Conservation (phyloP, 2,888 invertebrate species). For the Ormyrus labotus region DNA sequence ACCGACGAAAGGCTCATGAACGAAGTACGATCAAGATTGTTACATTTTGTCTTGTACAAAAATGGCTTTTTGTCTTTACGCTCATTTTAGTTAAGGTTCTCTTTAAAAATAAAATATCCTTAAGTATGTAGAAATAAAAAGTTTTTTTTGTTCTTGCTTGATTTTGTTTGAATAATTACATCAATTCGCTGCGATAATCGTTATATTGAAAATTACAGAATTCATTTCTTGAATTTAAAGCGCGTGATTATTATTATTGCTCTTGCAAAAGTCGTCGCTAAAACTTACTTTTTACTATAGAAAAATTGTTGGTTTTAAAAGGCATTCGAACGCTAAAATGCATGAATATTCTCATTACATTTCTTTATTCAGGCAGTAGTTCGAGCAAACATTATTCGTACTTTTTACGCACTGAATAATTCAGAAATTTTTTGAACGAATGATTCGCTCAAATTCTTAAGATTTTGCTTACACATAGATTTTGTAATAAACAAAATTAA, state of each 20-base stretch:
- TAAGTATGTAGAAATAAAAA: neutral
- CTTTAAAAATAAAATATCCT: neutral
- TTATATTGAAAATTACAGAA: neutral
- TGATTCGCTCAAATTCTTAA: conserved; percentile 42
- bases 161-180: too few species aligned
- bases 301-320: conserved; percentile 41
- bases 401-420: neutral
- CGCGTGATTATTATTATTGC: conserved; percentile 21
- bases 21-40: conserved; percentile 8
- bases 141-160: too few species aligned
- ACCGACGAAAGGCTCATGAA: conserved; percentile 24
- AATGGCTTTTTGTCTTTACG: too few species aligned
- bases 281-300: conserved; percentile 33
- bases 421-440: neutral
- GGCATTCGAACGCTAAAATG: conserved; percentile 40
- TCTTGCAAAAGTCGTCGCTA: neutral
- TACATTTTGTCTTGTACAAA: too few species aligned
- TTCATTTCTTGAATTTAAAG: conserved; percentile 20
- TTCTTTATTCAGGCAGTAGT: conserved; percentile 48
- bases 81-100: neutral
- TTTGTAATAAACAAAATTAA: too few species aligned
- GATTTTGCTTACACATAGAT: too few species aligned
- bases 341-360: conserved; percentile 13
- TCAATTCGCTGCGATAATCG: neutral
- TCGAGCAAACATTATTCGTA: conserved; percentile 39